Base-by-base conservation (phyloP, 2,888 invertebrate genomes). In the Amblyjoppa proteus region DNA sequence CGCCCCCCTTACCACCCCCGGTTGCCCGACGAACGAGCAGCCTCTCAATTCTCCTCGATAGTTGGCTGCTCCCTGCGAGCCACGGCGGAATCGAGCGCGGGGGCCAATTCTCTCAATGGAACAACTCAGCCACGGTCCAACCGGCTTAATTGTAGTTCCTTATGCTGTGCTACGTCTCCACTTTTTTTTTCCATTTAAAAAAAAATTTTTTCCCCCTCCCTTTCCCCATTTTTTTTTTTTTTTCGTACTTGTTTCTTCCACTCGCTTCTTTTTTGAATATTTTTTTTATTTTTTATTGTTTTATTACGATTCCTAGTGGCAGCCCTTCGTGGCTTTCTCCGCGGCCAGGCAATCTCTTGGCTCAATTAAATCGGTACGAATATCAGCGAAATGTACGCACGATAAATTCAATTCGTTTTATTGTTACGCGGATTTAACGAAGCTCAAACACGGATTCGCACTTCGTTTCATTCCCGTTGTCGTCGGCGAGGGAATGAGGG, bases 61-160 rank as follows among this genome's bases (percentile, higher is more conserved):
- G 92, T 93, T 92, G 91, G 87, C 87, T 83, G 71, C 80, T 75
- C 61, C 79, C 51, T 70, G 71, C 78, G 78, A 61, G 58, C 20
- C 70, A 90, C 90, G 88, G 91, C 87, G 88, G 90, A 90, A 88
- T 88, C 66, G 68, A 58, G 84, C 68, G 76, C 90, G 76, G 83
- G 84, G 85, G 87, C 88, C 88, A 88, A 88, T 88, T 87, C 85
- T 87, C 87, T 88, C 93, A 93, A 94, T 93, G 93, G 93, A 93
- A 91, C 93, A 93, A 94, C 93, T 93, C 92, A 93, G 92, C 92
- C 92, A 92, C 92, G 90, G 90, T 90, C 90, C 89, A 91, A 91
- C 91, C 91, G 88, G 92, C 92, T 93, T 93, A 93, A 93, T 93
- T 94, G 93, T 93, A 93, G 91, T 92, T 91, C 91, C 91, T 92